Evolutionary conservation across 2,888 invertebrate genomes (phyloP).

Genomic region (Phasia obesa): DNA sequence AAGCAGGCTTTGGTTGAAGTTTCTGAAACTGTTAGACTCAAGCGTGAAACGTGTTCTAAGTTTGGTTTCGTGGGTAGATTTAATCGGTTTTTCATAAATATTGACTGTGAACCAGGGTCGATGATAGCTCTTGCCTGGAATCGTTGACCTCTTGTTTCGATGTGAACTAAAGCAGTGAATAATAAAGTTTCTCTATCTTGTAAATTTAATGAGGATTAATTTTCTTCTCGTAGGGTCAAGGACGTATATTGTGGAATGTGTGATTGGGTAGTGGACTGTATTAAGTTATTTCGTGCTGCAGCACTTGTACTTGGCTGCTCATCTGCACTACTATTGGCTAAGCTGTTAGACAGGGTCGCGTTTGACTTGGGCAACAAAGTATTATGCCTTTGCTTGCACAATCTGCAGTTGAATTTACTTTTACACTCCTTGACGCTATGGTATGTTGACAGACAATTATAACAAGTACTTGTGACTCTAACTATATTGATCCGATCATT

Average conservation of each 20-base stretch:
- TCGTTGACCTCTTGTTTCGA: slow-evolving; percentile 11
- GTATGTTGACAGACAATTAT: slow-evolving; percentile 4
- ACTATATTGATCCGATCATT: background rate
- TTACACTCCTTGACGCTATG: slow-evolving; percentile 14
- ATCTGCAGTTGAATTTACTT: too few species aligned
- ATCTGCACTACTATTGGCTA: background rate
- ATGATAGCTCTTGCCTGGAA: slow-evolving; percentile 36
- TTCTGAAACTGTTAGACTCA: background rate
- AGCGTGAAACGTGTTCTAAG: background rate
- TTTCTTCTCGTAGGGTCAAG: too few species aligned
- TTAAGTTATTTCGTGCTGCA: background rate
- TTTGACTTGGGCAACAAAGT: slow-evolving; percentile 6
- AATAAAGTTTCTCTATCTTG: slow-evolving; percentile 10
- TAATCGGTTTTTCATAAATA: slow-evolving; percentile 16
- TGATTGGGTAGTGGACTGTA: too few species aligned
- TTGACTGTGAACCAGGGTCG: slow-evolving; percentile 42
- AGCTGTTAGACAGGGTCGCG: background rate
- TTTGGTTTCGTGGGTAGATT: background rate
- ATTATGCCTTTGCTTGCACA: background rate
- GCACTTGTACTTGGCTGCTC: too few species aligned
- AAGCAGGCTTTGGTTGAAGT: background rate
- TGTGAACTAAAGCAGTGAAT: slow-evolving; percentile 32
- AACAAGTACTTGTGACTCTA: slow-evolving; percentile 11
- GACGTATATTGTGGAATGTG: too few species aligned
- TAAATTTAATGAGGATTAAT: too few species aligned